These are phyloP conservation scores for Petrocephalus sullivani DNA, from an alignment of 2,797 vertebrate genomes.

Conservation along the genomic window DNA sequence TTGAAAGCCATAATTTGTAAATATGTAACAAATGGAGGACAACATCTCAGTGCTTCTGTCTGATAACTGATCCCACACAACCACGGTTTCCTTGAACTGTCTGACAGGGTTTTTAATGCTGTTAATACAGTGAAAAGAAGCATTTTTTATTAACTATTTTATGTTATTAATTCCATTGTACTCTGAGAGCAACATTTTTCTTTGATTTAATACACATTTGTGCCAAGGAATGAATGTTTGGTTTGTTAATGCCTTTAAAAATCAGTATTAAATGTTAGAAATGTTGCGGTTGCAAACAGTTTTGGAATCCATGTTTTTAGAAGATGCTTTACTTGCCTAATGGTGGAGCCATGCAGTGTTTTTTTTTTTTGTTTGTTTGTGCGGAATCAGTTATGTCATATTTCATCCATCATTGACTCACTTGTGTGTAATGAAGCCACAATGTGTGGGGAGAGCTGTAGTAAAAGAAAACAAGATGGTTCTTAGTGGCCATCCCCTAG, in stretches of 20 bases:
- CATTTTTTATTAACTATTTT: not conserved
- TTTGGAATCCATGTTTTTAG: not conserved
- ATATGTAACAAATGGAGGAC: not conserved
- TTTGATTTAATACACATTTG: not conserved
- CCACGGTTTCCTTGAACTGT: not conserved
- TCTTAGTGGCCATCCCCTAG: not conserved
- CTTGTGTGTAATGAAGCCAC: not conserved
- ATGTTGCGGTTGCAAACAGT: not conserved
- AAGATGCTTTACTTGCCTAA: not conserved
- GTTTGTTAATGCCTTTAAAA: not conserved
- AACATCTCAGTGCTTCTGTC: not conserved
- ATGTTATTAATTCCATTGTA: not conserved
- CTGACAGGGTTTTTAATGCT: not conserved
- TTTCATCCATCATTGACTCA: not conserved
- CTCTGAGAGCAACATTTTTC: not conserved
- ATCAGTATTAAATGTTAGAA: not conserved
- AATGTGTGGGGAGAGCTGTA: not conserved
- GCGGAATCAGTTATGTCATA: not conserved
- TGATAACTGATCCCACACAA: not conserved
- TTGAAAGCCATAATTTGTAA: slow-evolving; percentile 5
- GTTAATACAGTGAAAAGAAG: not conserved
- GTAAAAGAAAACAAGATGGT: not conserved
- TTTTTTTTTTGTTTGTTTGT: not conserved
- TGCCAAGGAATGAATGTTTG: not conserved
- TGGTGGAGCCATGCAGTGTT: not conserved